These are phyloP conservation scores for Drosophila albomicans DNA, from an alignment of 1,140 invertebrate species.

Conservation along the genomic window DNA sequence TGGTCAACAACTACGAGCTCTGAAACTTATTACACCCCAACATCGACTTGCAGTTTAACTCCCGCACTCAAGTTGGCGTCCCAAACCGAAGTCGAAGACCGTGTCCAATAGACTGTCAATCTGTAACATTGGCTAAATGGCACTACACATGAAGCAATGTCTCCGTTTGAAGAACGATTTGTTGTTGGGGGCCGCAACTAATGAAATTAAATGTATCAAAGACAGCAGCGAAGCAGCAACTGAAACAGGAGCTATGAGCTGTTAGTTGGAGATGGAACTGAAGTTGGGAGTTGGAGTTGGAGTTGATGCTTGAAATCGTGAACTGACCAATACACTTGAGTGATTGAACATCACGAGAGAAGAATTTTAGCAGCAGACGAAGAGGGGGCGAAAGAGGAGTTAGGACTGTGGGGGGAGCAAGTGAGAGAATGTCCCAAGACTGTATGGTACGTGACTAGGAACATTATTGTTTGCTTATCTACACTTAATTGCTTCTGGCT, in stretches of 20 bases:
- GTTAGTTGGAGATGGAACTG: neutral
- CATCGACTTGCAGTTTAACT: neutral
- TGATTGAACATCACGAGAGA: slow-evolving; percentile 53
- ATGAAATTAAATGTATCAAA: slow-evolving; percentile 71
- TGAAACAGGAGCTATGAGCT: slow-evolving; percentile 12
- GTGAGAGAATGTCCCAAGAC: slow-evolving; percentile 70
- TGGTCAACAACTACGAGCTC: slow-evolving; percentile 9
- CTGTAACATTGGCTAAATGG: slow-evolving; percentile 1
- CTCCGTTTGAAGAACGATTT: slow-evolving; percentile 14
- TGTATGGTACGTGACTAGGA: slow-evolving; percentile 78
- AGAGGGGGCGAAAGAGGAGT: neutral
- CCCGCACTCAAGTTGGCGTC: neutral
- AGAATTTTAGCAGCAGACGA: slow-evolving; percentile 12
- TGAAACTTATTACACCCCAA: slow-evolving; percentile 5
- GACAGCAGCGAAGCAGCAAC: slow-evolving; percentile 32
- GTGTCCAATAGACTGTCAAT: slow-evolving; percentile 4
- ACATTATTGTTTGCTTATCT: slow-evolving; percentile 84
- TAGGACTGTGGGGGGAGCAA: slow-evolving; percentile 15
- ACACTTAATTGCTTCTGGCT: slow-evolving; percentile 84
- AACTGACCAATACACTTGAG: slow-evolving; percentile 63
- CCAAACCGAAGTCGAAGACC: neutral
- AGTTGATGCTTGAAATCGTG: slow-evolving; percentile 17
- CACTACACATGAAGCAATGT: slow-evolving; percentile 15
- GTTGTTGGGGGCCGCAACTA: slow-evolving; percentile 35
- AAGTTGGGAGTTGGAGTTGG: neutral